Evolutionary conservation across 2,888 invertebrate species (phyloP), one percentile per base, ranked within the genome.

Genomic region (Apantesis nais): DNA sequence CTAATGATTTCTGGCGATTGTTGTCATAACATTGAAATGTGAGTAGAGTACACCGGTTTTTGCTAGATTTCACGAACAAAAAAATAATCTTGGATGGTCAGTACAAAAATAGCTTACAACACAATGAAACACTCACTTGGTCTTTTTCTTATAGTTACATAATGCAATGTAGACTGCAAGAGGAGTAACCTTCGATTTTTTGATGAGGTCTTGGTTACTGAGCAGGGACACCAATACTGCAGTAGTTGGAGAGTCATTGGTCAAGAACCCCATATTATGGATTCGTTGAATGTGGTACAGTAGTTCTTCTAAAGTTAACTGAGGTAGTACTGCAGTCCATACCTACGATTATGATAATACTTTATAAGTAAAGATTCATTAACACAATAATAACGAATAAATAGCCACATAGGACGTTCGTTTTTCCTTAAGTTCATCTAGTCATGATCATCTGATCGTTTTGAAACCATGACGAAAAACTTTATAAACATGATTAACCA

Each of bases 231-330:
- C 80, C 41, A 97, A 83, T 74, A 95, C 93, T 0, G 93, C 90
- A 19, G 95, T 94, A 41, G 96, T 93, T 2, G 92, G 88, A 0
- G 95, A 93, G 58, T 95, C 94, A 25, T 86, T 84, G 1, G 95
- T 95, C 48, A 97, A 85, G 82, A 96, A 95, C 11, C 96, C 96
- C 88, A 96, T 93, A 87, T 96, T 96, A 85, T 96, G 96, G 70
- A 97, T 94, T 84, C 96, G 96, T 76, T 96, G 96, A 60, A 97
- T 86, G 78, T 95, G 92, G 66, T 88, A 85, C 48, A 97, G 83
- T 44, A 97, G 82, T 22, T 95, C 93, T 58, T 89, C 87, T 60
- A 96, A 82, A 62, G 93, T 86, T 87, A 97, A 90, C 72, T 95
- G 91, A 0, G 96, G 95, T 67, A 97, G 84, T 63, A 97, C 88